Percentiles rank a stretch among this genome's conserved stretches.
These are phyloP conservation scores for Schizopygopsis pylzovi DNA, from an alignment of 2,797 vertebrate species.

Conservation along the genomic window DNA sequence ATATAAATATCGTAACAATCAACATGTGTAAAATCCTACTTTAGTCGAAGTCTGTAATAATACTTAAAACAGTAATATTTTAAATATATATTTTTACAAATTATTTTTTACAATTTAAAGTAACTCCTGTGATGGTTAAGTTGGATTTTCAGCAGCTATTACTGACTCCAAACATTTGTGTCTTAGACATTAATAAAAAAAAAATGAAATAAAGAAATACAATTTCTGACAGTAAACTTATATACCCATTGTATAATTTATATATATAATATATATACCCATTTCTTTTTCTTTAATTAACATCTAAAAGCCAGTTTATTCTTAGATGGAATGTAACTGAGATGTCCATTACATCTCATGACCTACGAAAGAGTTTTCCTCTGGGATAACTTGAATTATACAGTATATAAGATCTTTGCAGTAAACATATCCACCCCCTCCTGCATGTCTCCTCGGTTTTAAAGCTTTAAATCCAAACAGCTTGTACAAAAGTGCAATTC, in stretches of 20 bases:
- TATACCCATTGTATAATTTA: not conserved
- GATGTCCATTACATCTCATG: not conserved
- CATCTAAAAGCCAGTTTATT: not conserved
- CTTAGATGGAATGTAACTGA: not conserved
- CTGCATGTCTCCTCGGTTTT: not conserved
- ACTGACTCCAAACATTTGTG: not conserved
- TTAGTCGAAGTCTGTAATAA: not conserved
- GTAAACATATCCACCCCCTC: constrained; percentile 15
- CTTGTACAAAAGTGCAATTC: constrained; percentile 10
- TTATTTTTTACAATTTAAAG: not conserved
- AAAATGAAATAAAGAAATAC: not conserved
- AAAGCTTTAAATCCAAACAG: constrained; percentile 14
- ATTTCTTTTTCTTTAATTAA: not conserved
- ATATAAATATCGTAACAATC: not conserved
- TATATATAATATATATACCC: no score
- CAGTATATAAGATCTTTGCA: not conserved
- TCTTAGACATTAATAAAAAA: not conserved
- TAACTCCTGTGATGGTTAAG: not conserved
- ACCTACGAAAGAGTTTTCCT: not conserved
- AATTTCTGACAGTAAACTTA: no score
- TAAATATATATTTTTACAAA: not conserved
- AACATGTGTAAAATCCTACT: not conserved
- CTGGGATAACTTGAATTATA: not conserved
- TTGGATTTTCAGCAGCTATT: not conserved
- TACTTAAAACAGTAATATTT: not conserved